These are phyloP conservation scores for Etia nguti DNA, from an alignment of 2,113 vertebrate species.

Conservation along the genomic window DNA sequence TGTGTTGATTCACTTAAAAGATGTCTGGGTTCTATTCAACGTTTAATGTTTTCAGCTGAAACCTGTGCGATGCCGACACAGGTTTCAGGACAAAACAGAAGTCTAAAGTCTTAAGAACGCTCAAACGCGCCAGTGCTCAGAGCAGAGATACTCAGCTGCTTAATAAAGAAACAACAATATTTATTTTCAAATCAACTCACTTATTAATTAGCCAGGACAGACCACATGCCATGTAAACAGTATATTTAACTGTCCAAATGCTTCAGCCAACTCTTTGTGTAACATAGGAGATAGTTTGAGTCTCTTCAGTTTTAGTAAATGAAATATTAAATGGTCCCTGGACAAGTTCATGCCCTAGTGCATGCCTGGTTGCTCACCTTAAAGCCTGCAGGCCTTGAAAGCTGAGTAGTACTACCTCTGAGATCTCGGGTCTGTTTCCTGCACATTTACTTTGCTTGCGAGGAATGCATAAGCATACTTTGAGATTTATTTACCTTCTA, in stretches of 20 bases:
- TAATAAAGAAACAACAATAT: not conserved
- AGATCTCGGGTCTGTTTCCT: not conserved
- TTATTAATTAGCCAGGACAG: not conserved
- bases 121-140: not conserved
- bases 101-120: not conserved
- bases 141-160: not conserved
- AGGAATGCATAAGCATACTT: not conserved
- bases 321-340: not conserved
- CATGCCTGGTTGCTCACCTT: too few relatives aligned
- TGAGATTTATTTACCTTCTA: not conserved
- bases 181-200: not conserved
- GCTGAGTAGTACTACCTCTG: not conserved
- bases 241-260: not conserved
- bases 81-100: not conserved
- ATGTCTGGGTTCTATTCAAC: rapidly evolving
- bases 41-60: not conserved
- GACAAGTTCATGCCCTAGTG: rapidly evolving
- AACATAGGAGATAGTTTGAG: not conserved
- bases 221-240: not conserved
- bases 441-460: not conserved
- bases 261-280: not conserved
- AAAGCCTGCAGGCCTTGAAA: not conserved
- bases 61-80: not conserved
- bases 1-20: not conserved
- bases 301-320: not conserved